Conservation (phyloP, 2,113 vertebrate genomes). For the Takifugu flavidus region DNA sequence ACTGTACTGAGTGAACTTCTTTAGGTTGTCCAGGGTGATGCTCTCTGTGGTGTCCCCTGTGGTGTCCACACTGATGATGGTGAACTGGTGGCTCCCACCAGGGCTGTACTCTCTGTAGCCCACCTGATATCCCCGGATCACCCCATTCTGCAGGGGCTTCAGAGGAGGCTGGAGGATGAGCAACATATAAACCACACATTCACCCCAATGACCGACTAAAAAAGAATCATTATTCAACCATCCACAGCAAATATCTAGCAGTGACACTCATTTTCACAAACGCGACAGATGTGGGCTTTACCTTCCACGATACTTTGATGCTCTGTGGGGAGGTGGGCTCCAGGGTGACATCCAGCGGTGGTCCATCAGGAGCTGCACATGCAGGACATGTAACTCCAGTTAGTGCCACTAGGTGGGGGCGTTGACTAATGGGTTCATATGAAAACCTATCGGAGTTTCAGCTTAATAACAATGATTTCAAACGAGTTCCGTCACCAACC, state of each 20-base stretch:
- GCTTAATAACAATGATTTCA: neutral
- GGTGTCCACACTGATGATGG: constrained; percentile 94
- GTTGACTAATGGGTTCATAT: constrained; percentile 33
- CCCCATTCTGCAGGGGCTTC: constrained; percentile 93
- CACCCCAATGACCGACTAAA: too few relatives aligned
- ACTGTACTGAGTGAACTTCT: constrained; percentile 97
- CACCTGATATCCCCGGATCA: constrained; percentile 97
- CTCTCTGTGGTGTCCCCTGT: constrained; percentile 93
- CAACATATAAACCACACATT: neutral
- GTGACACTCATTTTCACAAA: too few relatives aligned
- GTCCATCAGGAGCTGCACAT: constrained; percentile 89
- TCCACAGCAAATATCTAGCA: too few relatives aligned
- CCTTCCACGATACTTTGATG: constrained; percentile 98
- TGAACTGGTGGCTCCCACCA: constrained; percentile 94
- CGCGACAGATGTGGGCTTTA: constrained; percentile 49
- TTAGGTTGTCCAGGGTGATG: constrained; percentile 90
- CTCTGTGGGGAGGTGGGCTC: constrained; percentile 96
- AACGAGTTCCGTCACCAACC: neutral
- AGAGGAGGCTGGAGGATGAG: constrained; percentile 81
- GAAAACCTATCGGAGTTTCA: constrained; percentile 9
- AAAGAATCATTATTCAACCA: too few relatives aligned
- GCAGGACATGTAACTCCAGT: neutral
- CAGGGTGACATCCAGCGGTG: constrained; percentile 92
- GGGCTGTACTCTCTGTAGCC: constrained; percentile 95
- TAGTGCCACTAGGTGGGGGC: constrained; percentile 59